These are phyloP conservation scores for Eonycteris spelaea DNA, from an alignment of 2,113 vertebrate species.

Conservation along the genomic window DNA sequence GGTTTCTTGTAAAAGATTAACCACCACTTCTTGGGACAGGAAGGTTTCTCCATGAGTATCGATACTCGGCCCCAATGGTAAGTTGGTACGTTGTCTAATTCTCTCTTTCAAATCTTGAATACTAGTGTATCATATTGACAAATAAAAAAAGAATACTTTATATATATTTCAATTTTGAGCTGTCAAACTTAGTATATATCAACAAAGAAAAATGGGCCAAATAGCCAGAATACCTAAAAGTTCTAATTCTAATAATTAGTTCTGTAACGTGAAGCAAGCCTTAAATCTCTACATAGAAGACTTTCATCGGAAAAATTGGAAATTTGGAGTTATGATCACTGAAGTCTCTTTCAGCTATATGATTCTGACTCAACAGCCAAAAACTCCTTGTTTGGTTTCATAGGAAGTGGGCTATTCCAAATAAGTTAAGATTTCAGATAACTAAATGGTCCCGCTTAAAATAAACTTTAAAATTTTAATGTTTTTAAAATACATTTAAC, in stretches of 20 bases:
- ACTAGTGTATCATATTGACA: slow-evolving; percentile 77
- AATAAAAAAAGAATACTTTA: slow-evolving; percentile 29
- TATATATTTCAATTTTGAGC: slow-evolving; percentile 36
- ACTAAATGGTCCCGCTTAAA: slow-evolving; percentile 19
- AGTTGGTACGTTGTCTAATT: slow-evolving; percentile 95
- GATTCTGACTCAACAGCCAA: slow-evolving; percentile 8
- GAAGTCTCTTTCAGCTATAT: not conserved
- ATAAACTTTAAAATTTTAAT: slow-evolving; percentile 21
- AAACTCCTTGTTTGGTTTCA: not conserved
- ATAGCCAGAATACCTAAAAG: not conserved
- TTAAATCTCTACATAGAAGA: not conserved
- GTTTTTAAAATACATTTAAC: not conserved
- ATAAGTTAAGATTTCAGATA: not conserved
- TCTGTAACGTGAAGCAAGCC: slow-evolving; percentile 8
- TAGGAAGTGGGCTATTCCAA: slow-evolving; percentile 18
- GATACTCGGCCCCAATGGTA: slow-evolving; percentile 94
- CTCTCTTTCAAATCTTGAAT: slow-evolving; percentile 98
- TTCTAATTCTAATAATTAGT: slow-evolving; percentile 32
- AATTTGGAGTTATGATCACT: not conserved
- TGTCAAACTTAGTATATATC: slow-evolving; percentile 7
- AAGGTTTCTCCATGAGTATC: slow-evolving; percentile 99
- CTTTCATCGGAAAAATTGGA: not conserved
- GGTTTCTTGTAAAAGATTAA: slow-evolving; percentile 98
- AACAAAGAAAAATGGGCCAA: slow-evolving; percentile 35
- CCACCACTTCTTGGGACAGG: slow-evolving; percentile 96